These are phyloP conservation scores for Psococerastis gibbosa DNA, from an alignment of 2,888 invertebrate species.

Conservation along the genomic window DNA sequence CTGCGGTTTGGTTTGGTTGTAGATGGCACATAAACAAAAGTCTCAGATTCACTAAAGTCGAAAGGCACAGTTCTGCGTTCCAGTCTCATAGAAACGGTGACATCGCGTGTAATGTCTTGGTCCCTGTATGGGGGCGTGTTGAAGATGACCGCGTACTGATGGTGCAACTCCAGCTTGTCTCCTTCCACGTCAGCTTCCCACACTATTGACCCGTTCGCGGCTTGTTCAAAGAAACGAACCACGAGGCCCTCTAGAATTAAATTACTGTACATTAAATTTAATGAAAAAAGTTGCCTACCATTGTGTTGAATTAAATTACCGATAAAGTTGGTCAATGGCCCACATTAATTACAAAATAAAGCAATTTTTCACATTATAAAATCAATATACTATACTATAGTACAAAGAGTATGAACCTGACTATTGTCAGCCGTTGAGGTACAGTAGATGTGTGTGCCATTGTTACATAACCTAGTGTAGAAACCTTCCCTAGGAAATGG, in stretches of 20 bases:
- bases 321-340: no score
- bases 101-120: not conserved
- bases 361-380: no score
- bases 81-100: not conserved
- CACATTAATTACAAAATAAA: no score
- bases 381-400: no score
- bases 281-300: no score
- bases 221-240: not conserved
- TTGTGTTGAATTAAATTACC: no score
- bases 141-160: slow-evolving; percentile 5
- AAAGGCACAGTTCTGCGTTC: not conserved
- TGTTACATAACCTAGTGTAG: no score
- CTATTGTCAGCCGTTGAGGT: no score
- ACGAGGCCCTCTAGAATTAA: slow-evolving; percentile 5
- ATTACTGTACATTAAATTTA: no score
- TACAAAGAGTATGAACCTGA: no score
- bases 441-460: no score
- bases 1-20: not conserved
- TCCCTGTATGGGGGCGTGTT: slow-evolving; percentile 6
- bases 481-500: no score
- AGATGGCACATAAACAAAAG: slow-evolving; percentile 5
- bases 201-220: not conserved
- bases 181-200: slow-evolving; percentile 6
- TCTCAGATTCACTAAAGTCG: slow-evolving; percentile 2
- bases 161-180: slow-evolving; percentile 2